Base-by-base conservation (phyloP, 2,113 vertebrate genomes). In the Sprattus sprattus region DNA sequence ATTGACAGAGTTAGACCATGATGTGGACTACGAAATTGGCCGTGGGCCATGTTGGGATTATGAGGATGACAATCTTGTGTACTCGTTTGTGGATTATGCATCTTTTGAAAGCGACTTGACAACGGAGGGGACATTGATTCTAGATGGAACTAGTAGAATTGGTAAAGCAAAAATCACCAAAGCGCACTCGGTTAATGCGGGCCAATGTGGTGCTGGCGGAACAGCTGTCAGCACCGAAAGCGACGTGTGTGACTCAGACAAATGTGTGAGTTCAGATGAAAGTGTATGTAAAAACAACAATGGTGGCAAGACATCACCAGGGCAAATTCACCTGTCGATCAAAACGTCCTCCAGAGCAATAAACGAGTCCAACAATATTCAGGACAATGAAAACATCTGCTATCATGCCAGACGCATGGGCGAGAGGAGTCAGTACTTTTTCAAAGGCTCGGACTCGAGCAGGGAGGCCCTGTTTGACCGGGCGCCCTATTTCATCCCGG, bases 11-110 rank as follows among this genome's bases (percentile, higher is more conserved):
- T 95, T 97, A 86, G 98, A 98, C 87, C 97, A 98, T 92, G 97
- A 98, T 82, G 96, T 96, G 57, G 95, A 96, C 78, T 95, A 94
- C 78, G 97, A 98, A 82, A 94, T 97, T 45, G 97, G 97, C 0
- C 95, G 95, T 15, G 97, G 96, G 8, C 96, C 97, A n/a, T 96
- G 94, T 81, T 98, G 97, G 97, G 97, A 97, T 84, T 96, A 97
- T 86, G 97, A 97, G 86, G 97, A 99, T 86, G 95, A 97, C 92
- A 98, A 97, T 87, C 94, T 97, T 87, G 97, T 98, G 57, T 98
- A 97, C 89, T 97, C 97, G 0, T 99, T 99, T 91, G 96, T 97
- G 93, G 97, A 99, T 93, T 98, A 98, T 71, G 97, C 97, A 85
- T 98, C 97, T 28, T 97, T 97, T 86, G 96, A 97, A 82, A 97